Evolutionary conservation across 2,113 vertebrate species (phyloP).

Genomic region (Hemibagrus wyckioides): DNA sequence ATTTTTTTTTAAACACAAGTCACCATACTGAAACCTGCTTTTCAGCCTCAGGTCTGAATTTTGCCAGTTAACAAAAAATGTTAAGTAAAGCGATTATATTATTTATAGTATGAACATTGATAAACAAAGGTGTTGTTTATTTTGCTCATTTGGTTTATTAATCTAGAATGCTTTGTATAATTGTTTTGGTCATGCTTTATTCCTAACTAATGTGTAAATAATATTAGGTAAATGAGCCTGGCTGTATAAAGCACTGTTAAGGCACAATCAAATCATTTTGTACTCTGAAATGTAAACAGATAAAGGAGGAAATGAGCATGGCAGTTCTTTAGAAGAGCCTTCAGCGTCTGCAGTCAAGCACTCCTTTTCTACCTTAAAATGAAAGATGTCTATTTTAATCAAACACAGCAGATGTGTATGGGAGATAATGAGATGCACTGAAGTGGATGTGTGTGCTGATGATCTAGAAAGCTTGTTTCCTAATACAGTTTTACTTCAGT

Average conservation of each 20-base stretch:
- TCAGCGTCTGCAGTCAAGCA: neutral
- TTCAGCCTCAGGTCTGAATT: neutral
- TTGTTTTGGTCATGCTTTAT: neutral
- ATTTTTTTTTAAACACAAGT: neutral
- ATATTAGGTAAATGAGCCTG: neutral
- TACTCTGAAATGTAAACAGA: neutral
- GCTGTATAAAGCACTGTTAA: neutral
- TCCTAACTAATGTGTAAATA: neutral
- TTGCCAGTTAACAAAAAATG: neutral
- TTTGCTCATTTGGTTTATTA: neutral
- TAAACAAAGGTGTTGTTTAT: neutral
- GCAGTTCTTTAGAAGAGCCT: neutral
- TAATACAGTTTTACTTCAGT: neutral
- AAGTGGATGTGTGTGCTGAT: neutral
- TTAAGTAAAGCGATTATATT: neutral
- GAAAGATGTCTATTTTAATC: neutral
- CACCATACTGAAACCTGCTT: neutral
- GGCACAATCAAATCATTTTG: neutral
- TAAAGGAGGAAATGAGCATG: neutral
- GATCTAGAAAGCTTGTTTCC: neutral
- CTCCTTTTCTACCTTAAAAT: neutral
- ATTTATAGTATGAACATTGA: neutral
- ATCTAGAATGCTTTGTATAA: neutral
- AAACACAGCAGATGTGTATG: neutral
- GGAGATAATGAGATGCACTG: neutral